phyloP scores from a whole-genome alignment of 1,140 invertebrate genomes.

The Cyrtorhinus lividipennis region DNA sequence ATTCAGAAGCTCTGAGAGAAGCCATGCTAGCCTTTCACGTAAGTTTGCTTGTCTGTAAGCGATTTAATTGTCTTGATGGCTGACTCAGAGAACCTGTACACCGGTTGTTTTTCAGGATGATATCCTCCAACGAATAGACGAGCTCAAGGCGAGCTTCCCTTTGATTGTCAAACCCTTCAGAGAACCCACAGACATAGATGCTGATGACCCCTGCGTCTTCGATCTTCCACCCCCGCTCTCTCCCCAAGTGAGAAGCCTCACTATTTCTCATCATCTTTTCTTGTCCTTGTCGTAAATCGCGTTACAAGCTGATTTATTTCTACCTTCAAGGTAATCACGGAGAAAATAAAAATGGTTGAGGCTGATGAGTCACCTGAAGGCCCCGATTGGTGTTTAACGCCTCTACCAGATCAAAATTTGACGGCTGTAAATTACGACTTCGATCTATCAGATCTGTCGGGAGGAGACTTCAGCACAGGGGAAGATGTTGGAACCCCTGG shows the following conservation, averaged over 20 bases:
- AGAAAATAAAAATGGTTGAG: constrained; percentile 17
- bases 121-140: constrained; percentile 46
- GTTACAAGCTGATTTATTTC: no score
- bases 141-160: constrained; percentile 49
- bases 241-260: constrained; percentile 25
- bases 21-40: constrained; percentile 52
- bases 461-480: not conserved
- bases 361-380: constrained; percentile 33
- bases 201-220: constrained; percentile 32
- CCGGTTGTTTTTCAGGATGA: constrained; percentile 39
- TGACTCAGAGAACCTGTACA: no score
- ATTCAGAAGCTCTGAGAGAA: constrained; percentile 41
- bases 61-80: constrained; percentile 17
- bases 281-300: not conserved
- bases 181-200: constrained; percentile 43
- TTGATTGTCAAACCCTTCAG: constrained; percentile 52
- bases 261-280: not conserved
- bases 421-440: constrained; percentile 59
- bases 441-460: constrained; percentile 51
- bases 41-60: constrained; percentile 10
- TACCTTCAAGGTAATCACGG: constrained; percentile 23
- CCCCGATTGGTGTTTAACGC: constrained; percentile 38
- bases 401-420: constrained; percentile 43
- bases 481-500: constrained; percentile 18
- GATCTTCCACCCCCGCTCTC: constrained; percentile 30